phyloP scores from a whole-genome alignment of 2,888 invertebrate species.

The Morinoia aosen region DNA sequence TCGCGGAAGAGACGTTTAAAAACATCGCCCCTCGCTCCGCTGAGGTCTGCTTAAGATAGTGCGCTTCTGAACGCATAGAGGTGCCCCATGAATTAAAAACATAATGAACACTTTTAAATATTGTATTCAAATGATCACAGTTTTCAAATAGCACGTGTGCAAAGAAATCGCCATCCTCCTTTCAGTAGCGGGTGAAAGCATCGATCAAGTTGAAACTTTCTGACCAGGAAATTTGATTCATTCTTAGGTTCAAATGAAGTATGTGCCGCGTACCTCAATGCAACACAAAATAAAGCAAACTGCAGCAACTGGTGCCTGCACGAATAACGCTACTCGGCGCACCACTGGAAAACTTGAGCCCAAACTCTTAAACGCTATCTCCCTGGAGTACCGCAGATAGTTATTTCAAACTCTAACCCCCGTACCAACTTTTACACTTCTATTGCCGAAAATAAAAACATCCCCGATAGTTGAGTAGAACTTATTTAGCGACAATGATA shows the following conservation, averaged over 20 bases:
- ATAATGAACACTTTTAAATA: neutral
- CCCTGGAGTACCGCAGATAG: neutral
- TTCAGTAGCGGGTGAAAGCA: neutral
- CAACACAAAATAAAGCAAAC: neutral
- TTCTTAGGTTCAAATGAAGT: neutral
- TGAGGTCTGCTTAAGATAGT: neutral
- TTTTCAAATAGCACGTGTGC: neutral
- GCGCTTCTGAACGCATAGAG: neutral
- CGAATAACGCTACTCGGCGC: neutral
- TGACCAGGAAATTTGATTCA: neutral
- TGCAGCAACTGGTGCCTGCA: neutral
- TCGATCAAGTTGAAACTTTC: neutral
- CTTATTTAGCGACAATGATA: neutral
- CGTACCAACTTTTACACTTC: neutral
- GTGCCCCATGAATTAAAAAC: neutral
- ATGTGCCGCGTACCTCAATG: neutral
- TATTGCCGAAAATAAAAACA: neutral
- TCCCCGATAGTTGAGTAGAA: neutral
- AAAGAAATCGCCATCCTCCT: neutral
- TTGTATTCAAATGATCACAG: neutral
- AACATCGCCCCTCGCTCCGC: neutral
- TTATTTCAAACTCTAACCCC: neutral
- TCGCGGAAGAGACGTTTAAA: neutral
- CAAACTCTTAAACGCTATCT: neutral
- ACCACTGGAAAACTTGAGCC: neutral